These are phyloP conservation scores for Apotomis turbidana DNA, from an alignment of 2,888 invertebrate genomes.

Conservation along the genomic window DNA sequence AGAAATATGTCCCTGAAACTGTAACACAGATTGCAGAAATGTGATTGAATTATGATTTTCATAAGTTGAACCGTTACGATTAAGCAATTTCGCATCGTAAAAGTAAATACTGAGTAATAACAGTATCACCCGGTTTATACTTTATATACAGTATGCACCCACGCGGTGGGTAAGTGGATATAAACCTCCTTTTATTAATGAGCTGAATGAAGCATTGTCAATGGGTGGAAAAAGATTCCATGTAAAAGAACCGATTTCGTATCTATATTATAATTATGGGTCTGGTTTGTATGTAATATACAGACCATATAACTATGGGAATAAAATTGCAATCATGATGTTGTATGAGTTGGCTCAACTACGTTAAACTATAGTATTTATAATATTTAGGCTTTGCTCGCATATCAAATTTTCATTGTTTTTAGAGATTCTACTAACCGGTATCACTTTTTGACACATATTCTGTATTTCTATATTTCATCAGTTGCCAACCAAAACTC, in stretches of 20 bases:
- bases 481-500: no score
- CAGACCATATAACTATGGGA: neutral
- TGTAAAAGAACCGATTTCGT: neutral
- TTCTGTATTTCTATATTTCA: constrained; percentile 4
- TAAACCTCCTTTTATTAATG: constrained; percentile 9
- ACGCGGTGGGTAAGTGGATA: neutral
- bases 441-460: neutral
- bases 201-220: constrained; percentile 1
- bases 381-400: no score
- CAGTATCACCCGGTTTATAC: neutral
- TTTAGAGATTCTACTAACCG: no score
- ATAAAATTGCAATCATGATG: neutral
- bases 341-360: no score
- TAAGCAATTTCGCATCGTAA: neutral
- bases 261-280: no score
- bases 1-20: no score
- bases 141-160: neutral
- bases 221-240: neutral
- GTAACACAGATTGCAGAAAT: no score
- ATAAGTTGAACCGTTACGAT: neutral
- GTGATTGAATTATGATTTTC: no score
- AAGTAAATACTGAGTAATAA: constrained; percentile 2
- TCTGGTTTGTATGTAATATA: no score
- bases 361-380: no score
- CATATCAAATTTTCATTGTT: no score